Conservation (phyloP, 2,113 vertebrate genomes). For the Nibea coibor region DNA sequence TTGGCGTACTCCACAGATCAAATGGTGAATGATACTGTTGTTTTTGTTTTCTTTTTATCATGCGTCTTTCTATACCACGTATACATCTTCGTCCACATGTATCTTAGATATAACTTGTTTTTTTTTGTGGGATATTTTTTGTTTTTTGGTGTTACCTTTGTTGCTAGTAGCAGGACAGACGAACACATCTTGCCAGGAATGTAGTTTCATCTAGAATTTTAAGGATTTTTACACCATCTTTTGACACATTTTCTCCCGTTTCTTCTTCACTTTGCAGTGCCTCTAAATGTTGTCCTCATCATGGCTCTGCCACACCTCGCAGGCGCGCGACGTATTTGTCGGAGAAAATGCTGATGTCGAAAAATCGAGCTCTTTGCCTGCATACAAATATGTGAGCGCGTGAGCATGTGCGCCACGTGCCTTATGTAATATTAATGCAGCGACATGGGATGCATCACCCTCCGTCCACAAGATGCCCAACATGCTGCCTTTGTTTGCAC, state of each 20-base stretch:
- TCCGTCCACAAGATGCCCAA: conserved; percentile 25
- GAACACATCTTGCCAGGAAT: not conserved
- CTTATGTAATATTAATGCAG: conserved; percentile 61
- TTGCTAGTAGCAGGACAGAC: not conserved
- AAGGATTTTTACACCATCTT: not conserved
- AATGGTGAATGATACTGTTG: conserved; percentile 6
- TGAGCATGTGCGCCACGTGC: conserved; percentile 8
- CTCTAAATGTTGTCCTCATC: not conserved
- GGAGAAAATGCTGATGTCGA: conserved; percentile 59
- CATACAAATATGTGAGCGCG: conserved; percentile 1
- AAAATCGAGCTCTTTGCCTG: conserved; percentile 12
- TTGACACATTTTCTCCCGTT: not conserved
- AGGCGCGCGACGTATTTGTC: conserved; percentile 19
- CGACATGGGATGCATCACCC: conserved; percentile 38
- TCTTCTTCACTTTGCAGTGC: not conserved
- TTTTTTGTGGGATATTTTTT: not conserved
- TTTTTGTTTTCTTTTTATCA: not conserved
- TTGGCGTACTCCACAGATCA: conserved; percentile 32
- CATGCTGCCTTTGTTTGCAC: conserved; percentile 36
- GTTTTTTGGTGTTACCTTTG: not conserved
- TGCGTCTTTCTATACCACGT: not conserved
- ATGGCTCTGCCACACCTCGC: conserved; percentile 18
- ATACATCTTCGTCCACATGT: not conserved
- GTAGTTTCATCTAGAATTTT: not conserved
- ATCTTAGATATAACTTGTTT: not conserved